A percentile compares a stretch with the other conserved stretches of the same genome.
Conservation (phyloP, 2,113 vertebrate genomes). For the Ptychochromis oligacanthus region DNA sequence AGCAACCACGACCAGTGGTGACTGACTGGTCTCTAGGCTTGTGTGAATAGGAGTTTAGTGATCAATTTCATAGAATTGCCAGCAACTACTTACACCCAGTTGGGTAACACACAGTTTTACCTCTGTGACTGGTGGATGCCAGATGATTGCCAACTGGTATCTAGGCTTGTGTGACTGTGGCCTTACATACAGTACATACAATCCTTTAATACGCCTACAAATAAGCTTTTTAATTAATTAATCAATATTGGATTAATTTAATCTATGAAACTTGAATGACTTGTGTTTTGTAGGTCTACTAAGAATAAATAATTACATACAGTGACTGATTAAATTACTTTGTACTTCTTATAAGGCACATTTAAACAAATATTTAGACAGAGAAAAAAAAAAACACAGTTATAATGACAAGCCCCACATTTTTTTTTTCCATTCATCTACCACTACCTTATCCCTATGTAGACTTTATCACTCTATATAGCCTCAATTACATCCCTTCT, state of each 20-base stretch:
- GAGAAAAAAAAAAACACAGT: no score
- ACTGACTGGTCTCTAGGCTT: no score
- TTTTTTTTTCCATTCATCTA: not conserved
- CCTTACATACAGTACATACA: not conserved
- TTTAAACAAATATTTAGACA: not conserved
- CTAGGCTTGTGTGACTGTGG: not conserved
- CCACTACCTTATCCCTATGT: not conserved
- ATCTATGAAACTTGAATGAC: not conserved
- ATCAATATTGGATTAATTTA: not conserved
- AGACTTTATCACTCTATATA: not conserved
- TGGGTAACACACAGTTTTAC: not conserved
- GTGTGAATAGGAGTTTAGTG: not conserved
- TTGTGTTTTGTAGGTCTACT: not conserved
- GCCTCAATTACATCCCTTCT: not conserved
- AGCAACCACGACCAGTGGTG: no score
- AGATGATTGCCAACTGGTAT: not conserved
- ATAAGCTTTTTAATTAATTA: not conserved
- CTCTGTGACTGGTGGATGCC: not conserved
- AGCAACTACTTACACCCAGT: not conserved
- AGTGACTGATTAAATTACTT: not conserved
- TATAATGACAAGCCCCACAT: not conserved
- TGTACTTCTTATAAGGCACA: not conserved
- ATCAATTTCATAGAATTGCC: not conserved
- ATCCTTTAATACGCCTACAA: not conserved
- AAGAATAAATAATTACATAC: not conserved